These are phyloP conservation scores for Tipula confusa DNA, from an alignment of 2,888 invertebrate species.

Conservation along the genomic window DNA sequence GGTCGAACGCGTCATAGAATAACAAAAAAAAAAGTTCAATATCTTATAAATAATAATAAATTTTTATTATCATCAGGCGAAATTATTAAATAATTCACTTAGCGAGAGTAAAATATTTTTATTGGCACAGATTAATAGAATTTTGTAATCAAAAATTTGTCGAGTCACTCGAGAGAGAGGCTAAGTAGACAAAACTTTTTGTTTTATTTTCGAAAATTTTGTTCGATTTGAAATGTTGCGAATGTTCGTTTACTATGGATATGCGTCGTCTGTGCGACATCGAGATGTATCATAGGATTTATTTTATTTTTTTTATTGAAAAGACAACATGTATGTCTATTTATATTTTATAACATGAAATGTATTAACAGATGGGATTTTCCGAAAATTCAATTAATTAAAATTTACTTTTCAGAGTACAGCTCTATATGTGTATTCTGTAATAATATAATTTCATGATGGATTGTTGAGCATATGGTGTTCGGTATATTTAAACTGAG, in stretches of 20 bases:
- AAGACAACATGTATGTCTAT: neutral
- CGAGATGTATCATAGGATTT: neutral
- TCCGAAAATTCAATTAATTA: constrained; percentile 20
- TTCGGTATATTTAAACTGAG: neutral
- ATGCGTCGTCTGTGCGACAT: neutral
- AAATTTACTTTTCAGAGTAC: neutral
- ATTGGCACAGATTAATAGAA: neutral
- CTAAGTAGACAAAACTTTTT: neutral
- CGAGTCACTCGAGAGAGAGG: neutral
- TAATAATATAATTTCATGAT: neutral
- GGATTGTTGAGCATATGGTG: neutral
- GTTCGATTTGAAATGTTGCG: neutral
- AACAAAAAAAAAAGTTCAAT: neutral
- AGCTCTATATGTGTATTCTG: too few species aligned
- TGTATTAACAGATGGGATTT: constrained; percentile 1
- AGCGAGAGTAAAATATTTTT: neutral
- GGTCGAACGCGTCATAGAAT: neutral
- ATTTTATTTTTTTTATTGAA: too few species aligned
- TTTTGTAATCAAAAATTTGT: neutral
- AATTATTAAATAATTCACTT: neutral
- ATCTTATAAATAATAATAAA: neutral
- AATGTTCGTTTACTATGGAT: neutral
- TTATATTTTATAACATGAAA: neutral
- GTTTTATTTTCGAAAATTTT: neutral
- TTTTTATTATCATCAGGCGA: neutral